Evolutionary conservation across 2,888 invertebrate genomes (phyloP), one percentile per base, ranked within the genome.

Genomic region (Sisyra terminalis): DNA sequence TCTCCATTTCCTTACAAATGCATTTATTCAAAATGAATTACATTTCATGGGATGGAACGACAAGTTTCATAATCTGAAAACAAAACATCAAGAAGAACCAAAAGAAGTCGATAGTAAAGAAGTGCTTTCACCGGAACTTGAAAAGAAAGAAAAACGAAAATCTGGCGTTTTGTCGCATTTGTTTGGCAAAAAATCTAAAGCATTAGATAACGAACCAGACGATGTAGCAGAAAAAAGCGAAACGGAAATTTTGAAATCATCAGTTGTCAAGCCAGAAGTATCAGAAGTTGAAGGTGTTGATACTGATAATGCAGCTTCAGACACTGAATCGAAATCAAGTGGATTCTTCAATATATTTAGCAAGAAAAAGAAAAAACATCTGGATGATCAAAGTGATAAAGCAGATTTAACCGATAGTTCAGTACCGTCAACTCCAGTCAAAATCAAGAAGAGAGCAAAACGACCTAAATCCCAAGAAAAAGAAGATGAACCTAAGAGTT

Each of bases 21-120:
- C 56, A 46, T 48, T 59, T 40, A 59, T 60, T 29, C 53, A 56
- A 48, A 57, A 54, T 43, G 59, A 61, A 49, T 54, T 55, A 3
- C 46, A 50, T 37, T 57, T 56, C 44, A 46, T 49, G 15, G 57
- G 53, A 8, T 57, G 56, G 57, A 48, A 52, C 4, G 57, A 56
- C 46, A 55, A 55, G 40, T 47, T 50, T 16, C 44, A 53, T 40
- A 55, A 14, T 2, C 6, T 35, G 18, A 17, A 24, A 2, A n/a
- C 29, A 13, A 54, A 52, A 45, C 47, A 45, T 7, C 32, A 39
- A 32, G 34, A 41, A 35, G 31, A 11, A 8, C 34, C 34, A 34
- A 15, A 3, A 8, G 15, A 34, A 4, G 11, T 8, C 11, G 24
- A 24, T 7, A 24, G 24, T 24, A 24, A 24, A 24, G 24, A 24